phyloP scores from a whole-genome alignment of 2,888 invertebrate genomes.

The Leucoma salicis region DNA sequence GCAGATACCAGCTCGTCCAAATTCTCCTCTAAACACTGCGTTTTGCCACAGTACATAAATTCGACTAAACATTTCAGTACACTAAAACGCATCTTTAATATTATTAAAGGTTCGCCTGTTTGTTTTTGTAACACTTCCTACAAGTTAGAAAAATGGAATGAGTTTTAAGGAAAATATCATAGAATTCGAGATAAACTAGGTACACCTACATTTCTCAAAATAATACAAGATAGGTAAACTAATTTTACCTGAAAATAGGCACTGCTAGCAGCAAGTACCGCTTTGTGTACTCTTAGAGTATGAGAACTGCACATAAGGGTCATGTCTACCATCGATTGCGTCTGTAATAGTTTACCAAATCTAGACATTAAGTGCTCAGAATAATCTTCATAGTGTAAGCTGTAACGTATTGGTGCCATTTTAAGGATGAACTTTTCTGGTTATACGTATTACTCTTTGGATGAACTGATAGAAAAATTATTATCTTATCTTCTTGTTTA shows the following conservation, averaged over 20 bases:
- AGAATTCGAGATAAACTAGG: no score
- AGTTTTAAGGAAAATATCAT: no score
- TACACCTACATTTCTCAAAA: no score
- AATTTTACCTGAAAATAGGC: conserved; percentile 85
- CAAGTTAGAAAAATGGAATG: background rate
- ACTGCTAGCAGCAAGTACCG: conserved; percentile 87
- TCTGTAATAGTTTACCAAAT: conserved; percentile 87
- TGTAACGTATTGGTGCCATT: conserved; percentile 82
- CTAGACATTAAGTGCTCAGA: conserved; percentile 85
- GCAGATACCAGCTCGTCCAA: conserved; percentile 86
- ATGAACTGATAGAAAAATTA: no score
- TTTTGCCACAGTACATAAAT: conserved; percentile 90
- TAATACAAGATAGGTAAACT: no score
- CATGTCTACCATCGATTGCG: conserved; percentile 88
- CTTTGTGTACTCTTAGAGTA: conserved; percentile 88
- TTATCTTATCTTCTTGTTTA: no score
- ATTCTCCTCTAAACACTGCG: conserved; percentile 85
- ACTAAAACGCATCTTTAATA: conserved; percentile 86
- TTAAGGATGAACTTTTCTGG: conserved; percentile 18
- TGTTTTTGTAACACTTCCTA: conserved; percentile 84
- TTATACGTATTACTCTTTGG: no score
- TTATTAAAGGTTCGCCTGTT: conserved; percentile 80
- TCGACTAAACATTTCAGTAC: conserved; percentile 87
- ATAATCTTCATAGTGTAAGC: conserved; percentile 87
- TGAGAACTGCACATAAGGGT: conserved; percentile 89